Evolutionary conservation across 2,113 vertebrate genomes (phyloP), one percentile per base, ranked within the genome.

Genomic region (Nothocercus julius): DNA sequence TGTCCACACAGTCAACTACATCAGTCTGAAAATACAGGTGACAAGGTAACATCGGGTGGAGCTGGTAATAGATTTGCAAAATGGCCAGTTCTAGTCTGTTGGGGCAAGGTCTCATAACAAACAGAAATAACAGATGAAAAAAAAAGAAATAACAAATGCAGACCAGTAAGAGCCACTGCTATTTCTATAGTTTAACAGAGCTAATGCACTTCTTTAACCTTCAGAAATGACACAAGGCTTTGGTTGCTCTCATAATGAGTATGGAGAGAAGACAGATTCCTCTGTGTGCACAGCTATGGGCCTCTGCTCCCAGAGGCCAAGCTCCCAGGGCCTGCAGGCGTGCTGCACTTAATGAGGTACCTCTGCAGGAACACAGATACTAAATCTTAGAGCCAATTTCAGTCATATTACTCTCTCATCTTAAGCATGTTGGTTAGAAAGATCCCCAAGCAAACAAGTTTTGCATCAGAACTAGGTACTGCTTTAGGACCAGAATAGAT

Each of bases 271-370:
- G 2, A 22, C 19, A 24, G 30, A 38, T 72, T 74, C 44, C 44
- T 30, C 9, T 9, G 44, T 22, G 28, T 42, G 7, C 62, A 72
- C 61, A 36, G 21, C 44, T 32, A 28, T 22, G 32, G 77, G 28
- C 36, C 13, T 66, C 69, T 82, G 5, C 0, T 27, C 13, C 7
- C 16, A 11, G 40, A 58, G 77, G 10, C 56, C 32, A 22, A 9
- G 34, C 13, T 82, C 9, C 6, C n/a, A 30, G 51, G 40, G 22
- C 44, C 59, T 5, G 4, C 67, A 67, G 54, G 28, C 47, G 56
- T 1, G 2, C 15, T 2, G 3, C 13, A 2, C n/a, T 78, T 34
- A 4, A 24, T 17, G 22, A 59, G 6, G 2, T 72, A 16, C 45
- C 40, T 67, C n/a, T 82, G 44, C 81, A 82, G 59, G 28, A 15